Evolutionary conservation across 2,888 invertebrate species (phyloP), one percentile per base, ranked within the genome.

Genomic region (Ommatoiulus sabulosus): DNA sequence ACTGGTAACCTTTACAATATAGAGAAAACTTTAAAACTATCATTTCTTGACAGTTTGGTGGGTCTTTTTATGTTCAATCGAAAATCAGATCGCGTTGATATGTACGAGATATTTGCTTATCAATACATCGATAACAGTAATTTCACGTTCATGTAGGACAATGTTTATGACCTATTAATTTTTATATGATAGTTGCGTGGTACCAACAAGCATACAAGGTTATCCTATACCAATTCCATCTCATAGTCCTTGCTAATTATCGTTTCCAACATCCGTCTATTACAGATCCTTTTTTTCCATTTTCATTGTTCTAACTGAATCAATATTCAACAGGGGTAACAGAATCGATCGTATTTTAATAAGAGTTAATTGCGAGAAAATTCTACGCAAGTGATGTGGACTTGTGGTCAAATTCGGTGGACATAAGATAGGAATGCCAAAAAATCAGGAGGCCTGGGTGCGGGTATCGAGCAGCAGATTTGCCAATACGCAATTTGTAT

Each of bases 201-300:
- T 72, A 72, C 24, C 72, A 24, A 72, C 72, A 72, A 24, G 72
- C 72, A 72, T 72, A 72, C 72, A 72, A 72, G 72, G 72, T 72
- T 72, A 72, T 72, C 72, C 8, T 5, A 72, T 72, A 24, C 24
- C 72, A 72, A 72, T 72, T 72, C 24, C 72, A 24, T 24, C 24
- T 72, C 24, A 24, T 24, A 72, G 72, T 72, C 72, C 72, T 72
- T 72, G 72, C 72, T 72, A 72, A 72, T 72, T 72, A 72, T 72
- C 72, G 72, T 72, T 72, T 72, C 72, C 24, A 24, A 72, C 72
- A 72, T 72, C 72, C 72, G 72, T 72, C 72, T 72, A 72, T 72
- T 24, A 12, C 24, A 24, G 24, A 72, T 72, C 72, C 10, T 24
- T 72, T 72, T 72, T 52, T 24, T 24, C 24, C 10, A 24, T 52